Percentiles rank a stretch among this genome's conserved stretches.
phyloP scores from a whole-genome alignment of 2,888 invertebrate genomes.

The Spialia ferax region DNA sequence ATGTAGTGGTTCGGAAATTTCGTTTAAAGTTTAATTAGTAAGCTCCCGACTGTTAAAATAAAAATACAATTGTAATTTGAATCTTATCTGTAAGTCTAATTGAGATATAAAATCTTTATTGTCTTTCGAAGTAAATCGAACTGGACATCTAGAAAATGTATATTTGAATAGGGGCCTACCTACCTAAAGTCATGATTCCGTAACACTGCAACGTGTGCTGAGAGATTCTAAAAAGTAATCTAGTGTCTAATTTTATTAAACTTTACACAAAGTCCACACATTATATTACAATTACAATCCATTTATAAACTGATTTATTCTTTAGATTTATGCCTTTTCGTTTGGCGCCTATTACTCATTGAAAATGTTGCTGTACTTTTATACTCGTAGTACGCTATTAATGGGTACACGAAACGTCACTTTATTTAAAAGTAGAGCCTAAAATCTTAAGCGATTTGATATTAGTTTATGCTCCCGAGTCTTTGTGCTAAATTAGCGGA shows the following conservation, averaged over 20 bases:
- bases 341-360: slow-evolving; percentile 36
- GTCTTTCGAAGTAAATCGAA: slow-evolving; percentile 33
- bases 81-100: slow-evolving; percentile 33
- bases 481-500: neutral
- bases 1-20: slow-evolving; percentile 27
- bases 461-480: slow-evolving; percentile 8
- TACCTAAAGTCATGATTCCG: slow-evolving; percentile 36
- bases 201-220: slow-evolving; percentile 24
- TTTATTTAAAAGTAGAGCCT: neutral
- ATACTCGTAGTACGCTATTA: slow-evolving; percentile 3
- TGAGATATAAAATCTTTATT: slow-evolving; percentile 36
- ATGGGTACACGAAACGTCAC: neutral
- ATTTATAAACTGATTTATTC: slow-evolving; percentile 36
- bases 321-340: slow-evolving; percentile 41
- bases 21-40: slow-evolving; percentile 35
- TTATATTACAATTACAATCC: slow-evolving; percentile 34
- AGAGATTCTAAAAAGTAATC: slow-evolving; percentile 33
- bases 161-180: slow-evolving; percentile 38
- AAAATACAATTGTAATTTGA: slow-evolving; percentile 25
- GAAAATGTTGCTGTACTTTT: no score
- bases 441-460: slow-evolving; percentile 10
- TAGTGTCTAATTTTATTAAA: slow-evolving; percentile 39
- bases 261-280: slow-evolving; percentile 40
- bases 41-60: slow-evolving; percentile 29
- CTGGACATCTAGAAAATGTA: slow-evolving; percentile 24